Evolutionary conservation across 2,888 invertebrate genomes (phyloP).

Genomic region (Lochmaea capreae): DNA sequence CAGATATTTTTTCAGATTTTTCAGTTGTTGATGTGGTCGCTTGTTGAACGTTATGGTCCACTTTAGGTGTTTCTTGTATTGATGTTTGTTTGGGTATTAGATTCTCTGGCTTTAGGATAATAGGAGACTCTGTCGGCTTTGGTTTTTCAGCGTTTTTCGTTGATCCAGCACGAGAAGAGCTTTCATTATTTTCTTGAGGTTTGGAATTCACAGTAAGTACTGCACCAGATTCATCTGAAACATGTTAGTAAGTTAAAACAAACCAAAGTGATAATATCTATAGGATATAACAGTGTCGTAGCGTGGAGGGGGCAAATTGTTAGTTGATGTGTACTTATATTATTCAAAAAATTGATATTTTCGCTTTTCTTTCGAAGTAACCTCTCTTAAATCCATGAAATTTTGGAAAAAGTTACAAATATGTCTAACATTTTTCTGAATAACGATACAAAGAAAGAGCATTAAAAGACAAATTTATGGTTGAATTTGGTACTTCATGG

Average conservation of each 20-base stretch:
- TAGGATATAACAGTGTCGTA: too few species aligned
- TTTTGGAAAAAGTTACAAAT: too few species aligned
- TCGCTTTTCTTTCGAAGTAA: too few species aligned
- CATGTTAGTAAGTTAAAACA: constrained; percentile 4
- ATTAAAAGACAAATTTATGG: too few species aligned
- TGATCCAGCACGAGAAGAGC: background rate
- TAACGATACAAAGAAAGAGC: too few species aligned
- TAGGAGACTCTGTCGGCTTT: background rate
- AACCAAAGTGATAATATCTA: too few species aligned
- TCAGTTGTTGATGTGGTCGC: constrained; percentile 1
- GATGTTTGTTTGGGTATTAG: background rate
- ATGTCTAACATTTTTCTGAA: too few species aligned
- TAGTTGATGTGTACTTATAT: too few species aligned
- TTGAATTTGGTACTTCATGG: too few species aligned
- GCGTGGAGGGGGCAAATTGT: too few species aligned
- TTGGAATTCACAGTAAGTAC: background rate
- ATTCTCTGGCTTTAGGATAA: constrained; percentile 5
- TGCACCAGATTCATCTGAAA: constrained; percentile 2
- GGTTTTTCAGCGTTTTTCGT: background rate
- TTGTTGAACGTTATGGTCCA: background rate
- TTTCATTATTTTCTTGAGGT: background rate
- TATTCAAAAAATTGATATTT: too few species aligned
- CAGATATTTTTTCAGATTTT: constrained; percentile 11
- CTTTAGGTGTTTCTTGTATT: background rate
- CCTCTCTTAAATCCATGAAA: too few species aligned